phyloP scores from a whole-genome alignment of 2,888 invertebrate species.

The Nebria brevicollis region DNA sequence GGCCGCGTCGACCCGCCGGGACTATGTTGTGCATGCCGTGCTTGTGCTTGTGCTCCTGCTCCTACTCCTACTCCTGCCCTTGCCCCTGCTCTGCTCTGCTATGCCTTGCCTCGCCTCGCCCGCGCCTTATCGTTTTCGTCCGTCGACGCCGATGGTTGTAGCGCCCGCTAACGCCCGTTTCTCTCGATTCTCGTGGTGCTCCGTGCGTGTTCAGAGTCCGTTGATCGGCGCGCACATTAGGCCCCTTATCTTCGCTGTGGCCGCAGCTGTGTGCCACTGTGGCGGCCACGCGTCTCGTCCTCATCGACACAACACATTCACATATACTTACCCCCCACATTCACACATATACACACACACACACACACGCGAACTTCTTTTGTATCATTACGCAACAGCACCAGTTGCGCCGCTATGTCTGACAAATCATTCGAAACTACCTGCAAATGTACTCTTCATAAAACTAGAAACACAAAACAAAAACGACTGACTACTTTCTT shows the following conservation, averaged over 20 bases:
- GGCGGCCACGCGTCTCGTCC: background rate
- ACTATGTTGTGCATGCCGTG: conserved; percentile 3
- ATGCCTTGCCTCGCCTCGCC: no score
- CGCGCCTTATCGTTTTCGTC: background rate
- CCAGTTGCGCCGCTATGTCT: background rate
- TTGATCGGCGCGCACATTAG: conserved; percentile 1
- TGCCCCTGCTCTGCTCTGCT: no score
- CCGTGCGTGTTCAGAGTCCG: background rate
- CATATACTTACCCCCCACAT: background rate
- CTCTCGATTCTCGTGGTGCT: background rate
- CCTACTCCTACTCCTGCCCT: no score
- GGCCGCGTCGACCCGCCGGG: background rate
- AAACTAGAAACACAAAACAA: no score
- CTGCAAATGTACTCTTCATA: background rate
- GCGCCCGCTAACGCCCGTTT: background rate
- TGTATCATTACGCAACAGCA: background rate
- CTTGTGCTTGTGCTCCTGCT: no score
- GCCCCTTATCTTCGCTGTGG: conserved; percentile 1
- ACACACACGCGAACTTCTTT: background rate
- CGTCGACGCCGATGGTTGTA: background rate
- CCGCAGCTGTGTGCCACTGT: background rate
- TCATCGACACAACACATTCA: background rate
- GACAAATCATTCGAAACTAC: background rate
- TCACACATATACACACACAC: conserved; percentile 1
- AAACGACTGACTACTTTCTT: background rate